Base-by-base conservation (phyloP, 2,888 invertebrate genomes). In the Agrochola macilenta region DNA sequence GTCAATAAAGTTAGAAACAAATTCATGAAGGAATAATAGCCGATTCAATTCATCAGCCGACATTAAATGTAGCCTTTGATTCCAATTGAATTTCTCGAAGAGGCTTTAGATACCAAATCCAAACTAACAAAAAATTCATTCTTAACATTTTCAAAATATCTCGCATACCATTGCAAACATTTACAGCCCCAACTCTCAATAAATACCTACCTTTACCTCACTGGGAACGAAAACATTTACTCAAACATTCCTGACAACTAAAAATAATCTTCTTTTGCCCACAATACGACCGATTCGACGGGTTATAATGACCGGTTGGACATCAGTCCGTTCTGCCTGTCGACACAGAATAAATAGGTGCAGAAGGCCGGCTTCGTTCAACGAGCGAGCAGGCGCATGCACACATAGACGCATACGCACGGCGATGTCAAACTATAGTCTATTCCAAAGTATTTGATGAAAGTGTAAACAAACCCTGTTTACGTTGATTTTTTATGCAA, bases 231-330 rank as follows among this genome's bases (percentile, higher is more conserved):
- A 74, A 85, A 76, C 46, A 65, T 85, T 85, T 74, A 58, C 58
- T 74, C 35, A 61, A 74, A 74, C 74, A 69, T 74, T 74, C 57
- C 43, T 54, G 64, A 61, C 64, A 66, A 77, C 69, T 77, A 77
- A 82, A 82, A 85, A 81, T 81, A 85, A 81, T 77, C 71, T 76
- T 58, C 61, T 81, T 69, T 81, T 43, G 23, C 76, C 52, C 46
- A 65, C 69, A 77, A 69, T 74, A 35, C 35, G 35, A 35, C 35
- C 5, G 35, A 35, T 35, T 3, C 35, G 80, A 69, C 61, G 71
- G 82, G 85, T 85, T 85, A 72, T 77, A 81, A 77, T 82, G 82
- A 85, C 71, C 61, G 54, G 52, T 61, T 64, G 60, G 39, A 72
- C 68, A 66, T 70, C 70, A 80, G 60, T 49, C n/a, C 30, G 52